Evolutionary conservation across 2,888 invertebrate species (phyloP), one percentile per base, ranked within the genome.

Genomic region (Lepidocyrtinus sp.): DNA sequence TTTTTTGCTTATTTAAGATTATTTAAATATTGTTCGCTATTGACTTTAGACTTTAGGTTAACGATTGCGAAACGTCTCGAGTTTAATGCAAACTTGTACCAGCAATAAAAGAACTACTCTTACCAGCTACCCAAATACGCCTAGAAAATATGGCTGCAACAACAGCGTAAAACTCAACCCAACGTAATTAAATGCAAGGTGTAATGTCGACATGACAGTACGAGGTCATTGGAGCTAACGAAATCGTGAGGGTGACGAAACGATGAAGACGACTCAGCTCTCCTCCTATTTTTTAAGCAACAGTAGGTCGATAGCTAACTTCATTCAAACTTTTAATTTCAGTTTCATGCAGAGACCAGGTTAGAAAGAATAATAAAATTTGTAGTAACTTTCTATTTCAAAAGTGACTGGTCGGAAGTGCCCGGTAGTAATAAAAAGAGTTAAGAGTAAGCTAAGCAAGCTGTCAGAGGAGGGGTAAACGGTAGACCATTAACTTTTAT

Each of bases 161-260:
- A n/a, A n/a, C n/a, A 7, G 5, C 36, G 50, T 12, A 50, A 50
- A 50, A 12, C 36, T 7, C 36, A 36, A 36, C 36, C 36, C 15
- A 50, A 50, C 12, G 36, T 36, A 36, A 36, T 36, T 7, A n/a
- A 50, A 50, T 50, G 50, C 17, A 50, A 5, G 5, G 36, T 36
- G 36, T 36, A 36, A 5, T 36, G 5, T 7, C 36, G 12, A 7
- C 36, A 36, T 12, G 12, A n/a, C 50, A 50, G 15, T n/a, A 17
- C 50, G 15, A 50, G 50, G 50, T 50, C 50, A 12, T 12, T 50
- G 36, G 36, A 5, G 12, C 5, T 36, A 36, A 36, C 36, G 15
- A 50, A 50, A 50, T 50, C 50, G 50, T 50, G 50, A n/a, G n/a
- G n/a, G n/a, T n/a, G n/a, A 50, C 50, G 50, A 17, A 50, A n/a